A percentile compares a stretch with the other conserved stretches of the same genome.
Conservation (phyloP, 2,888 invertebrate genomes). For the Synanthedon vespiformis region DNA sequence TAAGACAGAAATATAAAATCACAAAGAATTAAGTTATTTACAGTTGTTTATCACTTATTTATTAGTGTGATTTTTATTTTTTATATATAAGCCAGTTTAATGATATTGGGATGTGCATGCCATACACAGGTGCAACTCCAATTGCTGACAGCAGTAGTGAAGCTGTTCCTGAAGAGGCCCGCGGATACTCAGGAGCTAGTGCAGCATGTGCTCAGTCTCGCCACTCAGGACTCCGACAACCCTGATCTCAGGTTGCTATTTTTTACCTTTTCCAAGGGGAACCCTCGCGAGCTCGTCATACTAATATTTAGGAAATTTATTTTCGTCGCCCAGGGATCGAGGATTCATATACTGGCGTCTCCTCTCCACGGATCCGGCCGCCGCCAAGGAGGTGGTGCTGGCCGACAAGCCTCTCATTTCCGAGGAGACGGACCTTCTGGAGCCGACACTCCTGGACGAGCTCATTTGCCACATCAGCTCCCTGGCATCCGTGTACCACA, state of each 20-base stretch:
- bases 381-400: constrained; percentile 98
- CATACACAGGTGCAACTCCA: constrained; percentile 85
- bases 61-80: too few species aligned
- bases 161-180: constrained; percentile 96
- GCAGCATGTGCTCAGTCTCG: constrained; percentile 92
- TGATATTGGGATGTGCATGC: too few species aligned
- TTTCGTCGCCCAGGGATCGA: constrained; percentile 77
- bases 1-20: too few species aligned
- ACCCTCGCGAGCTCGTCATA: too few species aligned
- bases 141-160: constrained; percentile 96
- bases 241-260: constrained; percentile 81
- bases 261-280: too few species aligned
- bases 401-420: constrained; percentile 99
- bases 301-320: too few species aligned
- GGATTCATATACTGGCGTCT: constrained; percentile 99
- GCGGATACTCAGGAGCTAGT: constrained; percentile 99
- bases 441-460: constrained; percentile 97
- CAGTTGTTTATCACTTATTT: too few species aligned
- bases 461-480: constrained; percentile 98
- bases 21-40: too few species aligned
- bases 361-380: constrained; percentile 98
- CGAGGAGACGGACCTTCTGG: constrained; percentile 97
- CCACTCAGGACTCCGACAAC: constrained; percentile 94
- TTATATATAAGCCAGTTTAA: too few species aligned
- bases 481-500: constrained; percentile 98